A percentile compares a stretch with the other conserved stretches of the same genome.
These are phyloP conservation scores for Neocrepidodera transversa DNA, from an alignment of 2,888 invertebrate genomes.

Conservation along the genomic window DNA sequence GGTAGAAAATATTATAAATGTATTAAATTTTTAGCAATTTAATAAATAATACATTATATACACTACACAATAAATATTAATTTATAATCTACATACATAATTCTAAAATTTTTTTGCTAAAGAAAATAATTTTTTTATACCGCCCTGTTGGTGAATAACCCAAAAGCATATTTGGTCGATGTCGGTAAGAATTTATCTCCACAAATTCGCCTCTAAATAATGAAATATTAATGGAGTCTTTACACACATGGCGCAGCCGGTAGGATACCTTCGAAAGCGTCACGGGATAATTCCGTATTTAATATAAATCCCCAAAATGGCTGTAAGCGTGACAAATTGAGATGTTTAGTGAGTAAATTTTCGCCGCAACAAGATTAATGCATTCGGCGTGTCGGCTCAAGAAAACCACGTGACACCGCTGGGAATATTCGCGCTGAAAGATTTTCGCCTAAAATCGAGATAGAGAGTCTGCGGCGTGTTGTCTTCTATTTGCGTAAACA, in stretches of 20 bases:
- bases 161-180: neutral
- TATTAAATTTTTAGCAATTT: no score
- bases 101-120: no score
- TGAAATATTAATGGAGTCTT: conserved; percentile 22
- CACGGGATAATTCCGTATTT: conserved; percentile 25
- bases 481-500: conserved; percentile 1
- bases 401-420: conserved; percentile 33
- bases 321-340: conserved; percentile 42
- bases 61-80: no score
- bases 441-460: conserved; percentile 21
- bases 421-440: conserved; percentile 27
- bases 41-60: no score
- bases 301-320: conserved; percentile 32
- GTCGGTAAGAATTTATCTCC: conserved; percentile 12
- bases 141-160: neutral
- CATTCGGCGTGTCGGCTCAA: conserved; percentile 38
- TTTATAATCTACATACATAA: no score
- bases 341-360: conserved; percentile 41
- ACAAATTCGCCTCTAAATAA: conserved; percentile 6
- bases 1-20: no score
- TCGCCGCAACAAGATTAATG: conserved; percentile 41
- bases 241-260: conserved; percentile 21
- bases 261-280: conserved; percentile 19
- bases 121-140: no score
- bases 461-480: neutral